Base-by-base conservation (phyloP, 2,888 invertebrate species). In the Agrochola lota region DNA sequence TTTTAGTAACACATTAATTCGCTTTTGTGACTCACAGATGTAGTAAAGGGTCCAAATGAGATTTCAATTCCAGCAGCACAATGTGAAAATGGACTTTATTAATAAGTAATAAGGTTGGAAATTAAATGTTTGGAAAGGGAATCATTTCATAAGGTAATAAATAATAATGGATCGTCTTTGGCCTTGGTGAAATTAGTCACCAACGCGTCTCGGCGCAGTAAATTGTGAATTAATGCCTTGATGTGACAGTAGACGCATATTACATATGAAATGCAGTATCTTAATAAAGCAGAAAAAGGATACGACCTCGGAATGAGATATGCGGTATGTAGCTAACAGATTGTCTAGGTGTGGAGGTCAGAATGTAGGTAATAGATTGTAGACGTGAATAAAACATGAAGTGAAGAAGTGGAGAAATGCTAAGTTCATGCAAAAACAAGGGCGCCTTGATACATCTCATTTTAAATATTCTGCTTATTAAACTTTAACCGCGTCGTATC, bases 131-230 rank as follows among this genome's bases (percentile, higher is more conserved):
- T 81, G 80, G 72, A 30, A 85, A 87, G 88, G 85, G 88, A 88
- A 91, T 91, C 88, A 92, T 94, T 94, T 93, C 93, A 94, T 95
- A 95, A 90, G 94, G 95, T 91, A 95, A 95, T 95, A 96, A 96
- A 96, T 96, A 95, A 96, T 95, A 95, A 95, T 95, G 95, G 95
- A 94, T 95, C 95, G 93, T 95, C 94, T 92, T 91, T 92, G 95
- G 94, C 96, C 96, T 96, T 96, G 95, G 94, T 89, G 93, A 94
- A 95, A 95, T 96, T 96, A 96, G 95, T 96, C 95, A 95, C 82
- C 87, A 81, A 75, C 88, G 80, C 85, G 89, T 86, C 84, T 85
- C 84, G 83, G 78, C 84, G 88, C 90, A 90, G 87, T 91, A 91
- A 91, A 92, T 93, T 91, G 91, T 91, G 90, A 92, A 91, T 93